Conservation (phyloP, 2,888 invertebrate genomes). For the Pollenia griseotomentosa region DNA sequence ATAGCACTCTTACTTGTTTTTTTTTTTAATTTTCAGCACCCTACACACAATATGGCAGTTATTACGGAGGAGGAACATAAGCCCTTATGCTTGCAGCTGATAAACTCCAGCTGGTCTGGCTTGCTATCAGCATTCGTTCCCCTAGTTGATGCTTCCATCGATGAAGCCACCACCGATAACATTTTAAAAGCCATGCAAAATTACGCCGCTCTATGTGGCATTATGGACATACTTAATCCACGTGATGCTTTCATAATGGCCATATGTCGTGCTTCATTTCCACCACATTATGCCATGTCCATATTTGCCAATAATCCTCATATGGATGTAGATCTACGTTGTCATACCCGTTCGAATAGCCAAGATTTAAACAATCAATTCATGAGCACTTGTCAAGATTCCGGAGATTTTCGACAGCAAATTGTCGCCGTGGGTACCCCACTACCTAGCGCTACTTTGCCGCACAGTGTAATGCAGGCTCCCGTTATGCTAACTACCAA, state of each 20-base stretch:
- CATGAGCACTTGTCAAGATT: constrained; percentile 85
- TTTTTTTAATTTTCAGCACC: constrained; percentile 74
- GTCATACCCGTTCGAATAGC: constrained; percentile 85
- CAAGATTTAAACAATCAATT: constrained; percentile 86
- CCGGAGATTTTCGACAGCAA: constrained; percentile 92
- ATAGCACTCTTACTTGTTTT: too few species aligned
- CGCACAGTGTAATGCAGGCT: constrained; percentile 87
- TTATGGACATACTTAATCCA: constrained; percentile 90
- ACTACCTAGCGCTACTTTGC: constrained; percentile 92
- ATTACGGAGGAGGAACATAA: constrained; percentile 81
- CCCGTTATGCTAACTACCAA: constrained; percentile 98
- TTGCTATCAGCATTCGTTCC: constrained; percentile 95
- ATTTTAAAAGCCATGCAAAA: constrained; percentile 96
- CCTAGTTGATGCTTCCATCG: constrained; percentile 96
- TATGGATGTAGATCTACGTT: constrained; percentile 85
- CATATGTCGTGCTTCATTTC: constrained; percentile 97
- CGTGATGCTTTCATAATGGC: constrained; percentile 97
- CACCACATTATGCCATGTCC: constrained; percentile 96
- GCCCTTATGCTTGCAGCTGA: constrained; percentile 88
- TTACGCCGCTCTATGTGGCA: constrained; percentile 94
- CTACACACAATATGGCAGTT: constrained; percentile 78
- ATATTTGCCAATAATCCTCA: constrained; percentile 89
- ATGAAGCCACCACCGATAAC: constrained; percentile 95
- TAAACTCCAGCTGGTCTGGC: constrained; percentile 98
- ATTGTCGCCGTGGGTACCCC: constrained; percentile 99